Conservation (phyloP, 2,797 vertebrate genomes). For the Halcyon smyrnensis region DNA sequence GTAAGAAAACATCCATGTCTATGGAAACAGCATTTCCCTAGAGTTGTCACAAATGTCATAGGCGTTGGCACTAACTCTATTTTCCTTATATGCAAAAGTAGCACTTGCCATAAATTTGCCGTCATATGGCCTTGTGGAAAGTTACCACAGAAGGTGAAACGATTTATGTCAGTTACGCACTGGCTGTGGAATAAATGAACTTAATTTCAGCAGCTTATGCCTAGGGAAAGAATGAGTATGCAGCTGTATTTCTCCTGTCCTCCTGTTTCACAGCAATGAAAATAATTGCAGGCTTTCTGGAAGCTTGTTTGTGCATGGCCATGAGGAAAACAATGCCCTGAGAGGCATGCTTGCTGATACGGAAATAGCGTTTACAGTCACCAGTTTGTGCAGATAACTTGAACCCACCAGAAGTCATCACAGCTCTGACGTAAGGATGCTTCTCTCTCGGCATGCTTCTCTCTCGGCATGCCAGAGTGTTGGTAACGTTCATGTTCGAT, state of each 20-base stretch:
- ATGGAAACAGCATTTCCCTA: not conserved
- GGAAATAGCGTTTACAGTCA: not conserved
- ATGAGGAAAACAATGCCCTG: not conserved
- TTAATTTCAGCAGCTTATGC: not conserved
- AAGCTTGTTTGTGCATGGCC: not conserved
- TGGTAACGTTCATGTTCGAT: rapidly evolving
- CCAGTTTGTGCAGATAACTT: not conserved
- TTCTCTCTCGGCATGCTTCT: not conserved
- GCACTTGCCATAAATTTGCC: not conserved
- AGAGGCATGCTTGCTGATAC: not conserved
- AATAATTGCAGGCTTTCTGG: not conserved
- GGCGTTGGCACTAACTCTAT: not conserved
- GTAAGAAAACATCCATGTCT: not conserved
- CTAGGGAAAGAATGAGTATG: not conserved
- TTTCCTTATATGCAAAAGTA: not conserved
- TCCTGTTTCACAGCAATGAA: not conserved
- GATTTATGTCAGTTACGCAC: not conserved
- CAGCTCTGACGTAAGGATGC: not conserved
- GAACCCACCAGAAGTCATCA: not conserved
- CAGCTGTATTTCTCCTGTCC: not conserved
- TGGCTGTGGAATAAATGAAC: not conserved
- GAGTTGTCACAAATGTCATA: not conserved
- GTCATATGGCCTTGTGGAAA: not conserved
- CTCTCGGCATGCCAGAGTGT: not conserved
- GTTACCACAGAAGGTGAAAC: not conserved